These are phyloP conservation scores for Aphyosemion australe DNA, from an alignment of 2,113 vertebrate species.

Conservation along the genomic window DNA sequence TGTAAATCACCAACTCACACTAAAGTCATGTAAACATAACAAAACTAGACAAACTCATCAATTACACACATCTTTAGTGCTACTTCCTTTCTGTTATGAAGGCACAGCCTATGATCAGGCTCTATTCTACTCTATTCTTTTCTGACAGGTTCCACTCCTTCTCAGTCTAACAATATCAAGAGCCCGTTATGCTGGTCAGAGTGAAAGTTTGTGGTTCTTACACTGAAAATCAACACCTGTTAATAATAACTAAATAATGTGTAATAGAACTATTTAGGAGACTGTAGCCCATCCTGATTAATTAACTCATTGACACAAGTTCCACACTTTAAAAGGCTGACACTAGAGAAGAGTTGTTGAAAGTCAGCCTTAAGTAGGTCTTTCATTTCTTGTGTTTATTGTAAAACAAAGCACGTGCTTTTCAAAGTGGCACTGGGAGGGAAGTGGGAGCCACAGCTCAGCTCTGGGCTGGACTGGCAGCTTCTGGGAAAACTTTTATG, in stretches of 20 bases:
- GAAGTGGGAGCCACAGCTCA: constrained; percentile 35
- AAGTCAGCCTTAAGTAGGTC: constrained; percentile 40
- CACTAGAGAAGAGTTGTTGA: constrained; percentile 28
- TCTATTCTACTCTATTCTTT: too few species aligned
- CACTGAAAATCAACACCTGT: too few species aligned
- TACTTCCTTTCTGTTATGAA: too few species aligned
- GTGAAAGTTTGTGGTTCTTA: constrained; percentile 16
- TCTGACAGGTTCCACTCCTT: too few species aligned
- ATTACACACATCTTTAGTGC: too few species aligned
- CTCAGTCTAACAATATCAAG: too few species aligned
- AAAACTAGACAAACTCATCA: too few species aligned
- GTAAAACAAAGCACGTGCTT: constrained; percentile 64
- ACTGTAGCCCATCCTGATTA: not conserved
- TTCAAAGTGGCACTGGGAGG: constrained; percentile 43
- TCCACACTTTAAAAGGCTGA: not conserved
- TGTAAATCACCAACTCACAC: too few species aligned
- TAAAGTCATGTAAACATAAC: too few species aligned
- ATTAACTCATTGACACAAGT: constrained; percentile 18
- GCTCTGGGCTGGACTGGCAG: not conserved
- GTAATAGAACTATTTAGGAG: not conserved
- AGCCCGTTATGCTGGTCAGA: not conserved
- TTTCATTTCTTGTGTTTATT: constrained; percentile 60
- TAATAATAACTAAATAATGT: too few species aligned
- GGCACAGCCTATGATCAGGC: too few species aligned
- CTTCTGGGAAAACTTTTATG: constrained; percentile 17